Base-by-base conservation (phyloP, 1,140 invertebrate species). In the Drosophila trapezifrons region DNA sequence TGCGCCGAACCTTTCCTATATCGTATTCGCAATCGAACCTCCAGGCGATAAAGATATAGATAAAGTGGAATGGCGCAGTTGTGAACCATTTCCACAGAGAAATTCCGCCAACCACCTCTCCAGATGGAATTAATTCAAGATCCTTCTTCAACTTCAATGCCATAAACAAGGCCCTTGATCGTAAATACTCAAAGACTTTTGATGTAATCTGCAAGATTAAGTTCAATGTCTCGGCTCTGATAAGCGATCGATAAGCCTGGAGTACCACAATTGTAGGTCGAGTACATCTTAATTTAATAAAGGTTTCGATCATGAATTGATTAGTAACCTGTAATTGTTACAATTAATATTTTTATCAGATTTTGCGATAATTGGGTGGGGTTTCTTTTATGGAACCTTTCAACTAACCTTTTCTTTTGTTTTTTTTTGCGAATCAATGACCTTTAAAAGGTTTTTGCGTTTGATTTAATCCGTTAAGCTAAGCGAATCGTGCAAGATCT, bases 401-500 rank as follows among this genome's bases (percentile, higher is more conserved):
- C n/a, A 17, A 29, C 10, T 17, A 47, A 62, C 35, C 22, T 42
- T 64, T 64, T n/a, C n/a, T n/a, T n/a, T n/a, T n/a, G n/a, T n/a
- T n/a, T n/a, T n/a, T n/a, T n/a, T 74, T 13, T 12, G 40, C 29
- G n/a, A 38, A 64, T 47, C 70, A 75, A 74, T 49, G 60, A 75
- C 70, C 72, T 47, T 75, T 75, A 20, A 52, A 75, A 75, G 72
- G 72, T 43, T 29, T 75, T 29, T 55, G 70, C 42, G 25, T 57
- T 25, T 51, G 46, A 47, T 72, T 62, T 73, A 32, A 73, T 60
- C 49, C 38, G 43, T 60, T 73, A 60, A 64, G 45, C 47, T 38
- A 64, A 49, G 18, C 42, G 37, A 40, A 64, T 35, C 43, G 38
- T 52, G 51, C 37, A 57, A 43, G 18, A 66, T 76, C 54, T 42